phyloP scores from a whole-genome alignment of 2,113 vertebrate species.

The Alectura lathami region DNA sequence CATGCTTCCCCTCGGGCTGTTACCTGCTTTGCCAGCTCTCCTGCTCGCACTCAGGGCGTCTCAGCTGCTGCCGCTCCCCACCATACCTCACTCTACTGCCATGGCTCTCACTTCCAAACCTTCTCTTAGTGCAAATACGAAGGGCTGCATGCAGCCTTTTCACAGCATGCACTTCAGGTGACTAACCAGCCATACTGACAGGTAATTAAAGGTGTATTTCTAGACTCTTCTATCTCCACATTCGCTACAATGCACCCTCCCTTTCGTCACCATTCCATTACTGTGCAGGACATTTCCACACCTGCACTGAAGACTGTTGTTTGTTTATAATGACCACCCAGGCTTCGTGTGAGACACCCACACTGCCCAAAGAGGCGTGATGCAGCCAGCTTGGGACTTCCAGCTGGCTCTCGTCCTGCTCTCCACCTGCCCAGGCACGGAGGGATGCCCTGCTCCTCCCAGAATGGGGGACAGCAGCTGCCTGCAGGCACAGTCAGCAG shows the following conservation, averaged over 20 bases:
- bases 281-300: background rate
- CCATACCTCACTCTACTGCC: background rate
- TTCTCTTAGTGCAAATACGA: no score
- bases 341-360: background rate
- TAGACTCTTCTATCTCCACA: background rate
- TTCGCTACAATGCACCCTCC: no score
- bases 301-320: background rate
- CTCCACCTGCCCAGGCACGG: background rate
- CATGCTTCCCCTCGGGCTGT: fast-evolving
- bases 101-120: background rate
- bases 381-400: fast-evolving
- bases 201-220: background rate
- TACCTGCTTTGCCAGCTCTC: no score
- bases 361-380: background rate
- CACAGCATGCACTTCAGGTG: fast-evolving
- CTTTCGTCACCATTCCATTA: background rate
- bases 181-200: background rate
- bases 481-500: background rate
- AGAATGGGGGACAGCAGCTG: background rate
- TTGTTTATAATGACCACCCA: background rate
- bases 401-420: background rate
- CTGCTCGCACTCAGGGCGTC: background rate
- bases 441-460: background rate
- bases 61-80: background rate
- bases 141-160: background rate